Percentiles rank a stretch among this genome's conserved stretches.
phyloP scores from a whole-genome alignment of 2,888 invertebrate species.

The Labia minor region DNA sequence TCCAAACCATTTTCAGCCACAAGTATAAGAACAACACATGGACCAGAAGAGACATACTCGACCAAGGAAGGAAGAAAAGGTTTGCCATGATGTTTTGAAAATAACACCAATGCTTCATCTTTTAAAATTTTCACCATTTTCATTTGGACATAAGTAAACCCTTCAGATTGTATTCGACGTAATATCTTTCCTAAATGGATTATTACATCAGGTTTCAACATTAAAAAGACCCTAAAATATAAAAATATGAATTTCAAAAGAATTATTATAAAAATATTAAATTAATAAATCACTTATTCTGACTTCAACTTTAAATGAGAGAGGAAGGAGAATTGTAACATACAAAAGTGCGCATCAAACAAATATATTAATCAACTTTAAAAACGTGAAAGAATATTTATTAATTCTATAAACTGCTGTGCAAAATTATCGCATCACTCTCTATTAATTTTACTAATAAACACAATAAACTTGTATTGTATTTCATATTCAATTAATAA shows the following conservation, averaged over 20 bases:
- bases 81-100: slow-evolving; percentile 45
- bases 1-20: slow-evolving; percentile 57
- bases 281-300: too few relatives aligned
- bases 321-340: too few relatives aligned
- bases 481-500: too few relatives aligned
- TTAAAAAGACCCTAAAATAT: slow-evolving; percentile 53
- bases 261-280: background rate
- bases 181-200: slow-evolving; percentile 64
- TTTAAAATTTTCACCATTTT: slow-evolving; percentile 57
- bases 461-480: too few relatives aligned
- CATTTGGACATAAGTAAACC: slow-evolving; percentile 53
- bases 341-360: too few relatives aligned
- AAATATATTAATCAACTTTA: background rate
- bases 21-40: slow-evolving; percentile 59
- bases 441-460: too few relatives aligned
- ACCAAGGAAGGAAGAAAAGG: slow-evolving; percentile 46
- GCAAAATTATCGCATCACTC: too few relatives aligned
- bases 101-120: slow-evolving; percentile 55
- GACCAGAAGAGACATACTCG: slow-evolving; percentile 54
- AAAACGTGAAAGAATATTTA: too few relatives aligned
- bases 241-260: too few relatives aligned
- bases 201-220: slow-evolving; percentile 65
- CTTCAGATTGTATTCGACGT: slow-evolving; percentile 49
- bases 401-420: too few relatives aligned
- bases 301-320: too few relatives aligned